Conservation (phyloP, 2,797 vertebrate species). For the Helarctos malayanus region DNA sequence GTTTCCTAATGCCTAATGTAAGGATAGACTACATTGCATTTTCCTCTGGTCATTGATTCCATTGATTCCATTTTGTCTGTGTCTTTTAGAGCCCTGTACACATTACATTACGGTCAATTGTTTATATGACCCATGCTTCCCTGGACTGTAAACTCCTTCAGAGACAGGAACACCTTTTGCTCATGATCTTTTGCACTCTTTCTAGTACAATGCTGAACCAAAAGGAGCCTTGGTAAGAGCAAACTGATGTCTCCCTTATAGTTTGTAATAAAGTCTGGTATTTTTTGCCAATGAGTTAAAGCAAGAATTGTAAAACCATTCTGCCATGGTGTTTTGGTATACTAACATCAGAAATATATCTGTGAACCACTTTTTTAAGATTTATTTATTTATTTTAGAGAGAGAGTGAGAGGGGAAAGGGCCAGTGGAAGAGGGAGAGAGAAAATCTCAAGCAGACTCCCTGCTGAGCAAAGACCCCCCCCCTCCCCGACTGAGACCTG, state of each 20-base stretch:
- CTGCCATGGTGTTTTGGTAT: neutral
- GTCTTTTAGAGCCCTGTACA: neutral
- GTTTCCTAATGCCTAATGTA: neutral
- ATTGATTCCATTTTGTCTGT: neutral
- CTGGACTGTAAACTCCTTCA: neutral
- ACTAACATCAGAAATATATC: neutral
- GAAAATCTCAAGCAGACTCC: neutral
- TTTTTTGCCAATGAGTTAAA: neutral
- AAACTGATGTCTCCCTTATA: neutral
- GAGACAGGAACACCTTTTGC: neutral
- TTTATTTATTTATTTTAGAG: neutral
- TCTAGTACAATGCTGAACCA: neutral
- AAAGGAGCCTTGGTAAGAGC: neutral
- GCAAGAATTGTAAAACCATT: slow-evolving; percentile 3
- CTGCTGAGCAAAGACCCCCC: neutral
- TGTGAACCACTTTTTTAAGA: neutral
- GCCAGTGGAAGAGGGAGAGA: neutral
- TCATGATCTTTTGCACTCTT: neutral
- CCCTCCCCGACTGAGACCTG: neutral
- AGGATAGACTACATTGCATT: neutral
- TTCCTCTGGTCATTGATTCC: neutral
- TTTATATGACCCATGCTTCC: neutral
- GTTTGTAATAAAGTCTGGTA: neutral
- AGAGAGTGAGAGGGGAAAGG: neutral
- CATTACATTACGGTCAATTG: too few species aligned